Evolutionary conservation across 2,888 invertebrate genomes (phyloP).

Genomic region (Sycophila texana): DNA sequence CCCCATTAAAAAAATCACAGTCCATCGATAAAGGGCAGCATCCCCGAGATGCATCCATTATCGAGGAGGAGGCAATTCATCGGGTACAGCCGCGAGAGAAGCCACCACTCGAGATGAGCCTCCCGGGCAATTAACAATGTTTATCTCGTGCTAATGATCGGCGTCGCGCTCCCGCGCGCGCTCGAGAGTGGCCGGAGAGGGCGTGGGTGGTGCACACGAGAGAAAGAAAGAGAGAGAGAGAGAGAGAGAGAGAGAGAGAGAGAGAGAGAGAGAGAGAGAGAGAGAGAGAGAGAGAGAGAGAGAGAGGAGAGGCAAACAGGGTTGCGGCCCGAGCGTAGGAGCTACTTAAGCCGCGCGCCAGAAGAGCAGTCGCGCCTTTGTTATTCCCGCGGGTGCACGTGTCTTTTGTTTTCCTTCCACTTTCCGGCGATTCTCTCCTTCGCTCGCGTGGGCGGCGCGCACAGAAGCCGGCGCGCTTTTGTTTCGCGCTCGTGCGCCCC

Average conservation of each 20-base stretch:
- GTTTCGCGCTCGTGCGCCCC: slow-evolving; percentile 42
- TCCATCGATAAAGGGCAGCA: background rate
- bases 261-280: too few species aligned
- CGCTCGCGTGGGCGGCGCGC: slow-evolving; percentile 11
- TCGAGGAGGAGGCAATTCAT: background rate
- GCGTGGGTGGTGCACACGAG: background rate
- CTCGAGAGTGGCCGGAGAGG: background rate
- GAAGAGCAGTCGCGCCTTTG: slow-evolving; percentile 40
- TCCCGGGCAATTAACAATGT: slow-evolving; percentile 52
- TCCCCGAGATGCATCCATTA: too few species aligned
- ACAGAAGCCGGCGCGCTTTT: slow-evolving; percentile 36
- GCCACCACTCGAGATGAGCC: background rate
- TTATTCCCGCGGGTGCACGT: slow-evolving; percentile 59
- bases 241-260: too few species aligned
- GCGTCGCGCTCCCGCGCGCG: background rate
- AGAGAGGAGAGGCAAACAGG: slow-evolving; percentile 2
- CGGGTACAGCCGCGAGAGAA: background rate
- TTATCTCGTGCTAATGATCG: slow-evolving; percentile 54
- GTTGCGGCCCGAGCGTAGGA: background rate
- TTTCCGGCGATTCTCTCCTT: slow-evolving; percentile 56
- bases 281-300: too few species aligned
- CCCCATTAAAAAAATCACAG: background rate
- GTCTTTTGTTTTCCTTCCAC: slow-evolving; percentile 65
- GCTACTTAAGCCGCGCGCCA: slow-evolving; percentile 35
- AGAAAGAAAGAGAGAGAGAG: too few species aligned